Evolutionary conservation across 2,113 vertebrate species (phyloP), one percentile per base, ranked within the genome.

Genomic region (Zingel zingel): DNA sequence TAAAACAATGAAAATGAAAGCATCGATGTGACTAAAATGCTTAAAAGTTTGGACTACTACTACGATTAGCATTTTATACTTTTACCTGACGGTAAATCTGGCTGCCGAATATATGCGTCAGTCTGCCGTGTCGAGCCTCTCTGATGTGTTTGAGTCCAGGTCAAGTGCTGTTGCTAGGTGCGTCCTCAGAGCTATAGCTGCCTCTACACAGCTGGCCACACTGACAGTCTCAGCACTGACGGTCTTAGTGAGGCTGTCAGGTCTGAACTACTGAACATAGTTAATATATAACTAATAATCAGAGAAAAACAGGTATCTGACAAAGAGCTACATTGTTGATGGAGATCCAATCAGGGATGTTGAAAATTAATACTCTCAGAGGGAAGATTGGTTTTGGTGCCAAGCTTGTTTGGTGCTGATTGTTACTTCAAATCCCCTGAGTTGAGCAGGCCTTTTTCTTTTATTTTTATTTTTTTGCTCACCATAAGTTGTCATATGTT

Each of bases 101-200:
- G 10, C 4, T 50, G 25, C 48, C 62, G 19, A 53, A 78, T 86
- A 30, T 1, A 33, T 70, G 78, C 63, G 53, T 69, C 50, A 23
- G 62, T 53, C 65, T 61, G 51, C 66, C 0, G 18, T 36, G 75
- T 59, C 33, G 77, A 78, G 74, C 57, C 81, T 80, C 72, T 80
- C 56, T 84, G 87, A 78, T 84, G 78, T 72, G 56, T 27, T 67
- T 67, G 88, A 86, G 82, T 85, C 74, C 79, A 85, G 77, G 84
- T 88, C 77, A 84, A 90, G 74, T 84, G 82, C 71, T 79, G 88
- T 56, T 85, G 85, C 86, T 79, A 54, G 79, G 70, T 79, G 66
- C 71, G 8, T 71, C 74, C 53, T 70, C 61, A n/a, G 45, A 82
- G 76, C 80, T 73, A 64, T 73, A 74, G 54, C 77, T 53, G 69